Base-by-base conservation (phyloP, 2,888 invertebrate species). In the Pachymerium ferrugineum region DNA sequence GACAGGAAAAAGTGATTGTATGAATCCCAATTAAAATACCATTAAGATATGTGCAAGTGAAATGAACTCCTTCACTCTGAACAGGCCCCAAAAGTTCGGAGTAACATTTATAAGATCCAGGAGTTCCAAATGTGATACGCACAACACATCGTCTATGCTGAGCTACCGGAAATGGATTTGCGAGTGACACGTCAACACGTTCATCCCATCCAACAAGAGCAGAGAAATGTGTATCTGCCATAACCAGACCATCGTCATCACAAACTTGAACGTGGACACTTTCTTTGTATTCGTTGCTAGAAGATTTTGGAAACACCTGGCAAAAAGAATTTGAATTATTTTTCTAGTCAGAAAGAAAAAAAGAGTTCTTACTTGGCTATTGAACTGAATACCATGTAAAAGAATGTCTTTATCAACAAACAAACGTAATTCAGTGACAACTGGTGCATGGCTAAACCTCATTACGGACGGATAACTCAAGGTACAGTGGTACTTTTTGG, bases 371-470 rank as follows among this genome's bases (percentile, higher is more conserved):
- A 77, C 77, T 78, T 78, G 88, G 86, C 86, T 89, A 87, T 78
- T 78, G 75, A 79, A 76, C 31, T 77, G 76, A 70, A 90, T 86
- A 33, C 90, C 93, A 77, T 88, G 86, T 69, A 92, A 86, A 80
- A 90, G 90, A 78, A 93, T 89, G 80, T 90, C 90, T 80, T 89
- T 89, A 80, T 92, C 90, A 70, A 91, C 92, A 80, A 89, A 89
- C 81, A 93, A 67, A n/a, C 75, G 71, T 6, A 76, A 33, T 74
- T 76, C 76, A 12, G 74, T 76, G 28, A 76, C 73, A 12, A 76
- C 74, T 1, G 76, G 76, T 1, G 76, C 75, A 62, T 76, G 76
- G 5, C 75, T 75, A 38, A 75, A 72, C 16, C 75, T 70, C 47
- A 76, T 70, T 35, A 71, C 71, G 6, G 74, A 73, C 5, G 76